These are phyloP conservation scores for Vireo altiloquus DNA, from an alignment of 2,113 vertebrate species.

Conservation along the genomic window DNA sequence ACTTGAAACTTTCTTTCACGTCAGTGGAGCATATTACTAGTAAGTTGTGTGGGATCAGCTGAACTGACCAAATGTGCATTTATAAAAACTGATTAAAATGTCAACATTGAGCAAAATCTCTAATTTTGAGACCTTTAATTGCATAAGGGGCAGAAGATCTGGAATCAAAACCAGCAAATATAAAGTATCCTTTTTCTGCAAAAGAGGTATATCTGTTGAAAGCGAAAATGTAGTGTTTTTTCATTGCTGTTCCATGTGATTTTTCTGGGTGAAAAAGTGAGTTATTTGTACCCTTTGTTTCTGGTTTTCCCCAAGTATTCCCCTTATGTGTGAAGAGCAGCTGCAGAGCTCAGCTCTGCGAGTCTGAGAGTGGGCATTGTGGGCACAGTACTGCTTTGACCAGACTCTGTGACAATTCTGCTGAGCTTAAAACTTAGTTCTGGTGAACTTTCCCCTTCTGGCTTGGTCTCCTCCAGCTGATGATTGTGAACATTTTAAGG, in stretches of 20 bases:
- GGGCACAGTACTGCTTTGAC: not conserved
- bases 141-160: not conserved
- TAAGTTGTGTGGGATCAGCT: not conserved
- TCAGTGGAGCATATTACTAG: not conserved
- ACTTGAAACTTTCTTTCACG: not conserved
- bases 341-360: not conserved
- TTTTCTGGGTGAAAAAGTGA: not conserved
- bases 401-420: fast-evolving
- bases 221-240: not conserved
- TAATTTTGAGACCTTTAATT: not conserved
- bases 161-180: not conserved
- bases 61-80: not conserved
- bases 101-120: not conserved
- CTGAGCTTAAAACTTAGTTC: not conserved
- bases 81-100: not conserved
- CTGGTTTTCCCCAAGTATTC: not conserved
- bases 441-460: not conserved
- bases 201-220: not conserved
- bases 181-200: not conserved
- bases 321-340: not conserved
- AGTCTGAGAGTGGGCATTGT: not conserved
- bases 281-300: not conserved
- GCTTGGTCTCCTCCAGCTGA: not conserved
- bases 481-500: not conserved
- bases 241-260: not conserved